Percentiles rank a stretch among this genome's conserved stretches.
phyloP scores from a whole-genome alignment of 1,140 invertebrate genomes.

The Drosophila sp. region DNA sequence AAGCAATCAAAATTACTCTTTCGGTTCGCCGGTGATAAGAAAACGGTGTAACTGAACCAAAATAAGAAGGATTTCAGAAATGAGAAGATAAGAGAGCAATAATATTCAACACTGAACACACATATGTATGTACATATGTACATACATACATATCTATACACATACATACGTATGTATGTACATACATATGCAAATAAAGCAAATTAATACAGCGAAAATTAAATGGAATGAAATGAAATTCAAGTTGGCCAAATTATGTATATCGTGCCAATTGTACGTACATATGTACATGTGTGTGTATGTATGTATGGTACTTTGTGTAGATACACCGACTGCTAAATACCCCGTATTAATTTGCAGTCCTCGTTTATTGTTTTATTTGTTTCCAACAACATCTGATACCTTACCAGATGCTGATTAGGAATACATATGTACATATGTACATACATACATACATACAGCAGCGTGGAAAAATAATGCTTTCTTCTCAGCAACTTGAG shows the following conservation, averaged over 20 bases:
- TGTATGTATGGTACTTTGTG: neutral
- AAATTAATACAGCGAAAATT: conserved; percentile 35
- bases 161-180: neutral
- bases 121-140: neutral
- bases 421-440: neutral
- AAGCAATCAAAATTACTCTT: too few species aligned
- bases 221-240: conserved; percentile 29
- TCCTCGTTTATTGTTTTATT: too few species aligned
- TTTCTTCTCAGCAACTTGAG: too few species aligned
- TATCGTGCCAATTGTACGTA: conserved; percentile 4
- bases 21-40: too few species aligned
- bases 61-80: too few species aligned
- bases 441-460: neutral
- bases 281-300: neutral
- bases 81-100: neutral
- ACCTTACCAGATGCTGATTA: too few species aligned
- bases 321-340: too few species aligned
- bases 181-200: conserved; percentile 23
- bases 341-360: neutral
- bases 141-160: conserved; percentile 11
- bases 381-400: too few species aligned
- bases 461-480: too few species aligned
- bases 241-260: conserved; percentile 16
- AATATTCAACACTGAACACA: conserved; percentile 13
- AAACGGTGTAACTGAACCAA: too few species aligned